A percentile compares a stretch with the other conserved stretches of the same genome.
Conservation (phyloP, 2,888 invertebrate species). For the Trileptium ribeirensis region DNA sequence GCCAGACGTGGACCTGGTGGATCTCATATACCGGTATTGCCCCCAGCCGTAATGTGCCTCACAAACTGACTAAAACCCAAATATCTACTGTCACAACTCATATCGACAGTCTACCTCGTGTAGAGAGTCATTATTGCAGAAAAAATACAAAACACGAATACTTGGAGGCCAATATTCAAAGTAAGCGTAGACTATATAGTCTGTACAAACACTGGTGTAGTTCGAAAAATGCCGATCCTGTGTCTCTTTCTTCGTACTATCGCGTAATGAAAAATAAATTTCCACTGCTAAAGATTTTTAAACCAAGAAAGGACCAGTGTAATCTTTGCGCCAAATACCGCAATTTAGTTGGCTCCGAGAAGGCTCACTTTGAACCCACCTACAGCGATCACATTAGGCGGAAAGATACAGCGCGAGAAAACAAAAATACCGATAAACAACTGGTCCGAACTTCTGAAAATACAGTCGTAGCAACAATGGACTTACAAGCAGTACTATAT, state of each 20-base stretch:
- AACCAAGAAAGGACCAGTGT: constrained; percentile 23
- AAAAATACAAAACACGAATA: background rate
- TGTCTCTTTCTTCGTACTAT: background rate
- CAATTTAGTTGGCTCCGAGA: background rate
- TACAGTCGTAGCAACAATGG: too few relatives aligned
- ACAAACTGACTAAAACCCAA: background rate
- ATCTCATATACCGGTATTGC: too few relatives aligned
- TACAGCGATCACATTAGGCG: constrained; percentile 1
- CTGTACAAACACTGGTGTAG: constrained; percentile 8
- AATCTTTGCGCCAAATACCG: background rate
- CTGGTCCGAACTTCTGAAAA: too few relatives aligned
- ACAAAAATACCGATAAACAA: too few relatives aligned
- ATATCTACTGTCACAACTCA: background rate
- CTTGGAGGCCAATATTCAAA: constrained; percentile 1
- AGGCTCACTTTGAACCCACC: background rate
- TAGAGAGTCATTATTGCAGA: background rate
- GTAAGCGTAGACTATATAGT: background rate
- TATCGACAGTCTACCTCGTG: background rate
- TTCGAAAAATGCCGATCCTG: background rate
- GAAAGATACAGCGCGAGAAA: too few relatives aligned
- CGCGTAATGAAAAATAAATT: background rate
- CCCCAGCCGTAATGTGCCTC: too few relatives aligned
- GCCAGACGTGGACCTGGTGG: too few relatives aligned
- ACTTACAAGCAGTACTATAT: too few relatives aligned
- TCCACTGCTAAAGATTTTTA: constrained; percentile 1